phyloP scores from a whole-genome alignment of 2,888 invertebrate species.

The Leptopterna dolabrata region DNA sequence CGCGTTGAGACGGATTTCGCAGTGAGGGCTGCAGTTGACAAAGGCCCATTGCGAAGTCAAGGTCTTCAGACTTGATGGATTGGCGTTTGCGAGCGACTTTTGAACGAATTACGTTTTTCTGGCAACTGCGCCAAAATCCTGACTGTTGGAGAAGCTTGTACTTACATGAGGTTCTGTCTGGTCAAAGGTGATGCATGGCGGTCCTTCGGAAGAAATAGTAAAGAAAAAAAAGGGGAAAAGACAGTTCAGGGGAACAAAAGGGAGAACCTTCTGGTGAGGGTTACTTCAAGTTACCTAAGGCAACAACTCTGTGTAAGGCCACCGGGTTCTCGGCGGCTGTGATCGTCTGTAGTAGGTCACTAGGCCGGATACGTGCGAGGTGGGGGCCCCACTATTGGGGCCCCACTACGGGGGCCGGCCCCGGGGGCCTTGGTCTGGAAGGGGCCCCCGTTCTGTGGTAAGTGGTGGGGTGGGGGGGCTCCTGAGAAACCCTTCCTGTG shows the following conservation, averaged over 20 bases:
- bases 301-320: constrained; percentile 34
- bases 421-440: not conserved
- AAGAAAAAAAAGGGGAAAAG: not conserved
- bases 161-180: not conserved
- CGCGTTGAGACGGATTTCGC: too few relatives aligned
- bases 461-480: too few relatives aligned
- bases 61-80: constrained; percentile 5
- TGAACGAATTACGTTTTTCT: not conserved
- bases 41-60: constrained; percentile 40
- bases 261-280: not conserved
- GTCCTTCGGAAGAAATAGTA: not conserved
- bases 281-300: constrained; percentile 42
- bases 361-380: constrained; percentile 42
- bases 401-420: not conserved
- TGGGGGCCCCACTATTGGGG: not conserved
- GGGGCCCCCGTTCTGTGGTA: not conserved
- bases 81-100: not conserved
- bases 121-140: not conserved
- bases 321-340: not conserved
- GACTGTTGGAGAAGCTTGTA: not conserved
- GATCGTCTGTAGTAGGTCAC: constrained; percentile 45
- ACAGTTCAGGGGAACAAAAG: not conserved
- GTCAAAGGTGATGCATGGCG: constrained; percentile 22
- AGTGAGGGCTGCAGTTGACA: not conserved
- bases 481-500: not conserved